A percentile compares a stretch with the other conserved stretches of the same genome.
These are phyloP conservation scores for Neotragus moschatus DNA, from an alignment of 2,113 vertebrate species.

Conservation along the genomic window DNA sequence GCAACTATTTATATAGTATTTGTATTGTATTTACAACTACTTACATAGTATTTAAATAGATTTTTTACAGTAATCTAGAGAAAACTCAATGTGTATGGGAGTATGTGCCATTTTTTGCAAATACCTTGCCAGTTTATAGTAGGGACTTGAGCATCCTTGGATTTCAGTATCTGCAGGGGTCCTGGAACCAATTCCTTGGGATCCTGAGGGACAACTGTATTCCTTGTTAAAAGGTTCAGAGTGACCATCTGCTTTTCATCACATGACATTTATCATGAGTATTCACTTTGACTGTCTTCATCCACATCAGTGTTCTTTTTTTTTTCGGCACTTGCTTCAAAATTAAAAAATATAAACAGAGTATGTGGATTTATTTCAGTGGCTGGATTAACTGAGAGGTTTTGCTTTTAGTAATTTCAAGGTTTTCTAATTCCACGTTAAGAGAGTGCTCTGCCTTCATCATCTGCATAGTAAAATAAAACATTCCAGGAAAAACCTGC, in stretches of 20 bases:
- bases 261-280: neutral
- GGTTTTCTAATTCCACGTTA: slow-evolving; percentile 62
- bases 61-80: neutral
- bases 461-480: slow-evolving; percentile 43
- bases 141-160: neutral
- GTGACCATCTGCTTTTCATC: neutral
- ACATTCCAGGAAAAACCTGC: slow-evolving; percentile 40
- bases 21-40: neutral
- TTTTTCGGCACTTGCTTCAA: neutral
- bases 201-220: neutral
- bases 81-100: neutral
- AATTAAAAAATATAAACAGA: slow-evolving; percentile 51
- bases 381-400: slow-evolving; percentile 44
- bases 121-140: neutral
- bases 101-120: neutral
- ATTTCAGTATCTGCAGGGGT: neutral
- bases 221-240: neutral
- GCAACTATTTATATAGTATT: neutral
- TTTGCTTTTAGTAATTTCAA: slow-evolving; percentile 62
- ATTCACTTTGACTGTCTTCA: neutral
- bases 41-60: neutral
- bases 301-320: neutral
- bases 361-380: slow-evolving; percentile 33
- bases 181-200: neutral
- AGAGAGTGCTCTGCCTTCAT: slow-evolving; percentile 55